Evolutionary conservation across 37 sponge, comb jelly and placozoan genomes (phyloP).

Genomic region (Theonella swinhoei): DNA sequence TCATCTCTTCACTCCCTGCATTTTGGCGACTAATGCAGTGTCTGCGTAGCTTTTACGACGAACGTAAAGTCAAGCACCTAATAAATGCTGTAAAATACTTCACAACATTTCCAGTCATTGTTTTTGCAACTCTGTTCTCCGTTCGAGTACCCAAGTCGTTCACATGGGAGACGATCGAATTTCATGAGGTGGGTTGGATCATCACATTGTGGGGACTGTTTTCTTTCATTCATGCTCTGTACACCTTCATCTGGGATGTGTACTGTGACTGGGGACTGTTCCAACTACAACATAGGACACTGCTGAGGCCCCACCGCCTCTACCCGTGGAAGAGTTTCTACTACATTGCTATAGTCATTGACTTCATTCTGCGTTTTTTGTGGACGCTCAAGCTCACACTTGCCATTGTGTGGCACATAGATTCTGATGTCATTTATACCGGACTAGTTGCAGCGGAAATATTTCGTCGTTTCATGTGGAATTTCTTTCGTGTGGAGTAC

Average conservation of each 20-base stretch:
- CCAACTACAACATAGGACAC: slow-evolving; percentile 3
- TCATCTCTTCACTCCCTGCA: slow-evolving; percentile 89
- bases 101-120: slow-evolving; percentile 83
- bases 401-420: slow-evolving; percentile 64
- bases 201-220: slow-evolving; percentile 63
- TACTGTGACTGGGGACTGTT: slow-evolving; percentile 95
- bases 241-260: slow-evolving; percentile 94
- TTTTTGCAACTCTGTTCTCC: slow-evolving; percentile 73
- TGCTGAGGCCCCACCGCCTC: slow-evolving; percentile 59
- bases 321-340: slow-evolving; percentile 70
- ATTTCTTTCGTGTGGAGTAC: slow-evolving; percentile 95
- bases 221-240: slow-evolving; percentile 66
- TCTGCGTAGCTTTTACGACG: slow-evolving; percentile 83
- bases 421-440: slow-evolving; percentile 80
- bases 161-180: not conserved
- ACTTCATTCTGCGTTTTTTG: slow-evolving; percentile 79
- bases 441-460: slow-evolving; percentile 64
- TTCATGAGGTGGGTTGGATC: slow-evolving; percentile 32
- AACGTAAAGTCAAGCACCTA: slow-evolving; percentile 67
- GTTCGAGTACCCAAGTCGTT: not conserved
- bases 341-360: slow-evolving; percentile 76
- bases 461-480: slow-evolving; percentile 91
- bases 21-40: slow-evolving; percentile 94
- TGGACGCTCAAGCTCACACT: slow-evolving; percentile 90
- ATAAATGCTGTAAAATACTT: slow-evolving; percentile 95